Evolutionary conservation across 2,797 vertebrate species (phyloP).

Genomic region (Eospalax fontanierii): DNA sequence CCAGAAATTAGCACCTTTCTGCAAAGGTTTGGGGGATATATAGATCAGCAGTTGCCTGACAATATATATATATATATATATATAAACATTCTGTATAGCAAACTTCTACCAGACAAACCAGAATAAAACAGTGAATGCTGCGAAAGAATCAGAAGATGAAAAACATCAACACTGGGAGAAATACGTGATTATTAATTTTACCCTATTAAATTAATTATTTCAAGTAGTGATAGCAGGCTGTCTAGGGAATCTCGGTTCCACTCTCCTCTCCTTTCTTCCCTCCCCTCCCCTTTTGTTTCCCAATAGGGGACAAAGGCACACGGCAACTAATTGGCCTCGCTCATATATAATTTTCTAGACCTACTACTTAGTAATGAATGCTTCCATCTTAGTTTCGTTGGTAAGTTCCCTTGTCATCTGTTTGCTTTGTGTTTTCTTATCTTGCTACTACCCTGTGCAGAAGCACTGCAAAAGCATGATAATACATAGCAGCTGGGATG

Average conservation of each 20-base stretch:
- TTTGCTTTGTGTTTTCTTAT: slow-evolving; percentile 78
- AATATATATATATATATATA: background rate
- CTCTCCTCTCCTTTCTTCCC: background rate
- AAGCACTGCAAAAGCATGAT: slow-evolving; percentile 66
- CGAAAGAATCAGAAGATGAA: slow-evolving; percentile 21
- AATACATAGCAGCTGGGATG: slow-evolving; percentile 75
- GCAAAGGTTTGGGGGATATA: background rate
- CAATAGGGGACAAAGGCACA: background rate
- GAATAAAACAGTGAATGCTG: slow-evolving; percentile 16
- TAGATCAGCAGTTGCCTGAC: background rate
- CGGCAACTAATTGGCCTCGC: slow-evolving; percentile 10
- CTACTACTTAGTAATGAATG: slow-evolving; percentile 54
- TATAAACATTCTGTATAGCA: background rate
- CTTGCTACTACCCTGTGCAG: slow-evolving; percentile 41
- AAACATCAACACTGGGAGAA: background rate
- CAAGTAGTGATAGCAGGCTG: background rate
- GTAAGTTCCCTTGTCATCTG: slow-evolving; percentile 61
- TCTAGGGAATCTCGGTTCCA: background rate
- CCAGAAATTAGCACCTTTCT: background rate
- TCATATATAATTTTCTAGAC: slow-evolving; percentile 38
- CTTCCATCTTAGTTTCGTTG: slow-evolving; percentile 55
- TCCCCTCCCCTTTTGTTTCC: background rate
- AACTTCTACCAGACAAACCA: background rate
- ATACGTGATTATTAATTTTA: background rate
- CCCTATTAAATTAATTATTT: slow-evolving; percentile 11